Percentiles rank a stretch among this genome's conserved stretches.
Conservation (phyloP, 2,113 vertebrate species). For the Pipa parva region DNA sequence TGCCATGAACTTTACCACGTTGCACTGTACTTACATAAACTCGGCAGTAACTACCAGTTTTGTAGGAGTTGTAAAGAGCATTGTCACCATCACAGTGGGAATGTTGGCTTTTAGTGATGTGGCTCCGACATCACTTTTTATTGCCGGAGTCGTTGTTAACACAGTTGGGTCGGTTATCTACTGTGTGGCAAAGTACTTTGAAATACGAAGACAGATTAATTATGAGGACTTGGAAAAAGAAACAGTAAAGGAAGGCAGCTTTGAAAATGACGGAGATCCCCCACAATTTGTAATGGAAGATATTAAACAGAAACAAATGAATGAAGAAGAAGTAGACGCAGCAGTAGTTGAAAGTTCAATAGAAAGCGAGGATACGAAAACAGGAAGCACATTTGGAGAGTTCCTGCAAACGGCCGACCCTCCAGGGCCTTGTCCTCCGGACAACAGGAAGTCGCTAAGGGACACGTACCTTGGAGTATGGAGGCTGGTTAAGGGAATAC, state of each 20-base stretch:
- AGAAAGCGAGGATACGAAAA: constrained; percentile 35
- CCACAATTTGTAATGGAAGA: constrained; percentile 58
- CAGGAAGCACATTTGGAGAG: constrained; percentile 28
- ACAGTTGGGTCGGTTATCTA: constrained; percentile 91
- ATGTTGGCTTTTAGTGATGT: constrained; percentile 95
- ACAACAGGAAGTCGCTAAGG: constrained; percentile 57
- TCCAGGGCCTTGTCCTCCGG: constrained; percentile 45
- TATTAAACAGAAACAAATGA: constrained; percentile 45
- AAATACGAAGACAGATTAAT: constrained; percentile 77
- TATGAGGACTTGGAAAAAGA: constrained; percentile 88
- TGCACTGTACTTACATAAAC: constrained; percentile 97
- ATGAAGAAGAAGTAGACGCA: constrained; percentile 40
- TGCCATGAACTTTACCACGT: constrained; percentile 98
- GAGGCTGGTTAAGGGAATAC: constrained; percentile 80
- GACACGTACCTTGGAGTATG: constrained; percentile 83
- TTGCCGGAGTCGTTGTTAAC: constrained; percentile 91
- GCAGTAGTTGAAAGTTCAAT: constrained; percentile 1
- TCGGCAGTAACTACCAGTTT: constrained; percentile 98
- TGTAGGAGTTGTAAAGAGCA: constrained; percentile 95
- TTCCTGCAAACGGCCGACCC: constrained; percentile 28
- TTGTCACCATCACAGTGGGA: constrained; percentile 93
- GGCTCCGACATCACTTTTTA: constrained; percentile 84
- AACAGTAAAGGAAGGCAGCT: constrained; percentile 55
- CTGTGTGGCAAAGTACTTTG: constrained; percentile 85
- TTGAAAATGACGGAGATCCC: constrained; percentile 50